Conservation (phyloP, 2,113 vertebrate genomes). For the Furnarius figulus region DNA sequence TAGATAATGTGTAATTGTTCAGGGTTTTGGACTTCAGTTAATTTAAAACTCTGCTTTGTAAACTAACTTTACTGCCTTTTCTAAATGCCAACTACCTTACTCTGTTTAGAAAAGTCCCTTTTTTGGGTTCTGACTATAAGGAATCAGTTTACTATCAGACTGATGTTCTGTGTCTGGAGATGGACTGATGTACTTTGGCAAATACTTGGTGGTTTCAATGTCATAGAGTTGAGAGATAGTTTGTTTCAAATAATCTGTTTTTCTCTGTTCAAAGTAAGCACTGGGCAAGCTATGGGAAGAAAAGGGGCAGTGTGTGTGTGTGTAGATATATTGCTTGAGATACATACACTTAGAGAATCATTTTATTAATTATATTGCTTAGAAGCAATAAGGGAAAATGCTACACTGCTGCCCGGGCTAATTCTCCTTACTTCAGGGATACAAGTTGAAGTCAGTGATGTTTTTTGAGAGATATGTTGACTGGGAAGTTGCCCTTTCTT, state of each 20-base stretch:
- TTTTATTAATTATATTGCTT: not conserved
- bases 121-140: not conserved
- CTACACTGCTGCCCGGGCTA: not conserved
- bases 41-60: not conserved
- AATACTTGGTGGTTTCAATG: not conserved
- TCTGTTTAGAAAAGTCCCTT: not conserved
- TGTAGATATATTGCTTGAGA: rapidly evolving
- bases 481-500: not conserved
- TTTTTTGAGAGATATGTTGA: not conserved
- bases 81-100: not conserved
- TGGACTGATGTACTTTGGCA: not conserved
- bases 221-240: not conserved
- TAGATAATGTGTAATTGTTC: not conserved
- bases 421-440: not conserved
- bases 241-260: not conserved
- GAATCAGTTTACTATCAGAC: not conserved
- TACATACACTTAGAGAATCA: not conserved
- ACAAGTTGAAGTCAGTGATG: not conserved
- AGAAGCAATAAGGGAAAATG: not conserved
- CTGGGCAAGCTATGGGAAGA: not conserved
- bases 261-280: not conserved
- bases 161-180: not conserved
- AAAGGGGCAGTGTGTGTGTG: not conserved
- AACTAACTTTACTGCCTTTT: not conserved
- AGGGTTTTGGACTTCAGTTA: not conserved